phyloP scores from a whole-genome alignment of 2,797 vertebrate genomes.

The Carcharodon carcharias region DNA sequence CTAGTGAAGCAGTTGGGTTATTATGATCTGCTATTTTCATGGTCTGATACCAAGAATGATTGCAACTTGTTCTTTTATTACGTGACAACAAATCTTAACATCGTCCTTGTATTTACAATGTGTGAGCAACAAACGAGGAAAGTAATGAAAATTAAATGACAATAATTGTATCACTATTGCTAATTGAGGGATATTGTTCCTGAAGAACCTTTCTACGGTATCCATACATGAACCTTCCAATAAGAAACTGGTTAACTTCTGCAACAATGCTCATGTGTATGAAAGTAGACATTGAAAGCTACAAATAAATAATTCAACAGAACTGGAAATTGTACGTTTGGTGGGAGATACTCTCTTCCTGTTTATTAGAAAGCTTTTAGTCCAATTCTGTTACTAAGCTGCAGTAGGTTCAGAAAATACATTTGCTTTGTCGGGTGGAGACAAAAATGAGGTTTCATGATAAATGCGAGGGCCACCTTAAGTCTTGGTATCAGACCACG shows the following conservation, averaged over 20 bases:
- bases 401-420: background rate
- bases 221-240: background rate
- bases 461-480: too few relatives aligned
- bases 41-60: background rate
- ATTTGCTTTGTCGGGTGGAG: background rate
- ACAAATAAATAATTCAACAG: background rate
- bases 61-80: background rate
- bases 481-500: too few relatives aligned
- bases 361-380: constrained; percentile 19
- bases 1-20: too few relatives aligned
- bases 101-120: background rate
- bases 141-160: background rate
- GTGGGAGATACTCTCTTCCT: background rate
- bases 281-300: background rate
- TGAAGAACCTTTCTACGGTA: background rate
- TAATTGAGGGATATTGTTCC: background rate
- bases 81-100: background rate
- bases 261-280: background rate
- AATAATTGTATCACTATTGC: background rate
- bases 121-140: background rate
- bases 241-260: background rate
- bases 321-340: background rate
- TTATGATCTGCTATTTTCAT: background rate
- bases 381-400: background rate
- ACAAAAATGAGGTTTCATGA: background rate